Base-by-base conservation (phyloP, 2,888 invertebrate species). In the Sturmia bella region DNA sequence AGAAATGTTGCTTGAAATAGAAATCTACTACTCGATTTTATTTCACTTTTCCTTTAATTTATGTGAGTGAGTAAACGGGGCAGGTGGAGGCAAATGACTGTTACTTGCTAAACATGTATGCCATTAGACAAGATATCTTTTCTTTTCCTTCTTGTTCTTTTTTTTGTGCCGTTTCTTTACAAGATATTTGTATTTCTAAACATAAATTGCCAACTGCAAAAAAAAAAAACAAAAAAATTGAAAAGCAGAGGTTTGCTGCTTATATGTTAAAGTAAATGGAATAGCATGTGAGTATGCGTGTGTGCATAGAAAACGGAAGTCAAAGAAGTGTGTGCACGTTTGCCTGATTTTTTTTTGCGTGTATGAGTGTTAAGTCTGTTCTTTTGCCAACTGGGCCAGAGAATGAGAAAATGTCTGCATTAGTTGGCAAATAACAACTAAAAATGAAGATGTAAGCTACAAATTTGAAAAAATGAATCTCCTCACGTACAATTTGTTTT, bases 401-500 rank as follows among this genome's bases (percentile, higher is more conserved):
- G 77, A 19, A 59, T 54, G 45, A 70, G 66, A 70, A 75, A 82
- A 56, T 80, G 41, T 68, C 54, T 52, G 78, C 74, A 70, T 74
- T 78, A 59, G 73, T 77, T 81, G 70, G 78, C 74, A 78, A 78
- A 61, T 66, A 74, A 15, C n/a, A 39, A 37, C 61, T 54, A 63
- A 63, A 48, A 43, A 63, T 56, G 63, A 41, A 61, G 57, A 72
- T 43, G 72, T 24, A 39, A 59, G 52, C 15, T 19, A 43, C 66
- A 66, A 75, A 68, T 54, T 27, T 41, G 37, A 13, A 48, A 45
- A 27, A 50, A 15, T 48, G 39, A 85, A 83, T 85, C 82, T 80
- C 37, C 84, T 84, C 86, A 86, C 86, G 86, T 86, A 85, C 84
- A 79, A 82, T 84, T 84, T 85, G 84, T 78, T 84, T 83, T 81